Conservation (phyloP, 1,140 invertebrate genomes). For the Pseudobourletiella spinata region DNA sequence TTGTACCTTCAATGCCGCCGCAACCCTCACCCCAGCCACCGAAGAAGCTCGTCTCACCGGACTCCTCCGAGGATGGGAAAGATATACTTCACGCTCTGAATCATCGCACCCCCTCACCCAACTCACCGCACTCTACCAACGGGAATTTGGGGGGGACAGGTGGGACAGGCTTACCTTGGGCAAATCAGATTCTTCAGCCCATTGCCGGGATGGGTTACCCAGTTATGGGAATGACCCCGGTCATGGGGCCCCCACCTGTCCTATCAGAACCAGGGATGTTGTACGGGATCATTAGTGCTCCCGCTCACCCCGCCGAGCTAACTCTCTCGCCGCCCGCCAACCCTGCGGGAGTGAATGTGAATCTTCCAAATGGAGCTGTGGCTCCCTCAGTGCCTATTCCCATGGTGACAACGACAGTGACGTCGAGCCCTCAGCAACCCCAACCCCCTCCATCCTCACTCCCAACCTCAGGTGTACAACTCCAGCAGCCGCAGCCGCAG, state of each 20-base stretch:
- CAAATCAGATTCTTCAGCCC: constrained; percentile 40
- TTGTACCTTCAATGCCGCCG: constrained; percentile 2
- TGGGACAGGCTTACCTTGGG: constrained; percentile 38
- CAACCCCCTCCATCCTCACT: too few relatives aligned
- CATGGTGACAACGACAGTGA: neutral
- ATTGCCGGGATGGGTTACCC: constrained; percentile 47
- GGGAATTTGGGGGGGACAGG: neutral
- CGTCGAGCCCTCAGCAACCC: constrained; percentile 7
- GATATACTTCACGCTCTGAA: neutral
- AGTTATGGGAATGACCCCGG: constrained; percentile 52
- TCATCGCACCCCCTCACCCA: constrained; percentile 13
- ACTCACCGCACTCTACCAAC: constrained; percentile 6
- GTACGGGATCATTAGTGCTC: constrained; percentile 20
- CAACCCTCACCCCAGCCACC: constrained; percentile 6
- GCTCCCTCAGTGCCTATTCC: constrained; percentile 3
- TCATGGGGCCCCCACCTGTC: constrained; percentile 39
- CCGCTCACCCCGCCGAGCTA: neutral
- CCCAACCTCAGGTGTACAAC: neutral
- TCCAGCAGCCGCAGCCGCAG: constrained; percentile 29
- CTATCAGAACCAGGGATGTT: constrained; percentile 18
- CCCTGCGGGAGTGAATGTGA: neutral
- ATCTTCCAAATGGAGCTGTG: constrained; percentile 11
- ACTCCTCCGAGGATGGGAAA: constrained; percentile 31
- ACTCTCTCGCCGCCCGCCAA: neutral
- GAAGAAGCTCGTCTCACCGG: constrained; percentile 25